Evolutionary conservation across 2,888 invertebrate genomes (phyloP), one percentile per base, ranked within the genome.

Genomic region (Melinopterus prodromus): DNA sequence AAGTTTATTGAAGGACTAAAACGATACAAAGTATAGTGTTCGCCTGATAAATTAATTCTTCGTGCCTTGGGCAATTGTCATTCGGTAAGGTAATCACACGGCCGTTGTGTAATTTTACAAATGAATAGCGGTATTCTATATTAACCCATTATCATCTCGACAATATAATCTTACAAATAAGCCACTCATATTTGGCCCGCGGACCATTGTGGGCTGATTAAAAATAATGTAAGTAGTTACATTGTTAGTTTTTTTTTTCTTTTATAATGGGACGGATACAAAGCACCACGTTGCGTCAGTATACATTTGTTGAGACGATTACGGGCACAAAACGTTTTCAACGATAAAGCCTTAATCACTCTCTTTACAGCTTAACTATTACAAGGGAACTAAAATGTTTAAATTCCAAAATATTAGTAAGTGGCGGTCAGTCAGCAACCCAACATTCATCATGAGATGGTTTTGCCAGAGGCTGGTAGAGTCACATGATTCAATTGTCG

Each of bases 141-240:
- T 26, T 26, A 26, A 26, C 26, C 26, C 26, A 26, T 26, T 26
- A 26, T 26, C 26, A 26, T 26, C 26, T 26, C 26, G 26, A 26
- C 26, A 26, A 26, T 26, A 26, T 26, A 26, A 26, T 26, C 26
- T 26, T 26, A 26, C 26, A 26, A 26, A 76, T 69, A 76, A 76
- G 53, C 15, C 37, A 38, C 14, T 76, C 53, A 69, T 15, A 16
- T 76, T 76, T 53, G 15, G 69, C 26, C 16, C 16, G 7, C 76
- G 37, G 16, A 76, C 53, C 16, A 76, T 76, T 38, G n/a, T 38
- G 14, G 16, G 38, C 6, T 37, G 76, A 76, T 76, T 76, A 38
- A n/a, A 76, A 76, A 76, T 76, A 15, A 38, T 16, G 38, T 38
- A 38, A 76, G 38, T 71, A 37, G 16, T 76, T 69, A 69, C n/a